Evolutionary conservation across 2,113 vertebrate species (phyloP).

Genomic region (Clupea harengus): DNA sequence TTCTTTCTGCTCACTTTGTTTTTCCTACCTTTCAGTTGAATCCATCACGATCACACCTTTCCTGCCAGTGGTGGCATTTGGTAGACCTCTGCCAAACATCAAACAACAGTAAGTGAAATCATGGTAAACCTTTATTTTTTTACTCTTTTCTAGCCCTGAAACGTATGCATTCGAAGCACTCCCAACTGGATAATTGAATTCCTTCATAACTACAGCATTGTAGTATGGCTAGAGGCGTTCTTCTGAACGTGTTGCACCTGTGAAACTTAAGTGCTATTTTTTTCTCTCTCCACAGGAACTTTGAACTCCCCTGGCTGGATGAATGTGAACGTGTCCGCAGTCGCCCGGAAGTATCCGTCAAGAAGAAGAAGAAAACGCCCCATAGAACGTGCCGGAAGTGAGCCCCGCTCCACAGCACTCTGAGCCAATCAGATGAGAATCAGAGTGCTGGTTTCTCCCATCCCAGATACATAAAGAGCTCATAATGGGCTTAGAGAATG

Average conservation of each 20-base stretch:
- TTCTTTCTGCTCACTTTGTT: conserved; percentile 15
- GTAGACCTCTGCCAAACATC: conserved; percentile 83
- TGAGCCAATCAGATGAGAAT: neutral
- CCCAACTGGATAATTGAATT: neutral
- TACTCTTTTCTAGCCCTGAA: neutral
- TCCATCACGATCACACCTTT: conserved; percentile 85
- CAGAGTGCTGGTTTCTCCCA: neutral
- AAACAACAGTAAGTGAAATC: conserved; percentile 80
- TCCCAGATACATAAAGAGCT: neutral
- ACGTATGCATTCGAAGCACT: neutral
- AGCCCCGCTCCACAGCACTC: neutral
- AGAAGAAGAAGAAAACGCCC: conserved; percentile 87
- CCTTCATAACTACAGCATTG: neutral
- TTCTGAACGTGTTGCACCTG: neutral
- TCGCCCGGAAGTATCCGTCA: conserved; percentile 82
- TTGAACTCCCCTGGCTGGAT: conserved; percentile 86
- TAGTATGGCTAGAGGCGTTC: neutral
- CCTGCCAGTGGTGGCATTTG: conserved; percentile 86
- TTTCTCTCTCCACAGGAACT: conserved; percentile 70
- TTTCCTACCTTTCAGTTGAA: conserved; percentile 73
- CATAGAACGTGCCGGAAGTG: conserved; percentile 80
- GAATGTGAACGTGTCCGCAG: conserved; percentile 76
- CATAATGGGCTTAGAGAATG: neutral
- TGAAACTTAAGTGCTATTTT: neutral
- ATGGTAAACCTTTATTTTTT: too few species aligned